Evolutionary conservation across 2,797 vertebrate genomes (phyloP).

Genomic region (Periparus ater): DNA sequence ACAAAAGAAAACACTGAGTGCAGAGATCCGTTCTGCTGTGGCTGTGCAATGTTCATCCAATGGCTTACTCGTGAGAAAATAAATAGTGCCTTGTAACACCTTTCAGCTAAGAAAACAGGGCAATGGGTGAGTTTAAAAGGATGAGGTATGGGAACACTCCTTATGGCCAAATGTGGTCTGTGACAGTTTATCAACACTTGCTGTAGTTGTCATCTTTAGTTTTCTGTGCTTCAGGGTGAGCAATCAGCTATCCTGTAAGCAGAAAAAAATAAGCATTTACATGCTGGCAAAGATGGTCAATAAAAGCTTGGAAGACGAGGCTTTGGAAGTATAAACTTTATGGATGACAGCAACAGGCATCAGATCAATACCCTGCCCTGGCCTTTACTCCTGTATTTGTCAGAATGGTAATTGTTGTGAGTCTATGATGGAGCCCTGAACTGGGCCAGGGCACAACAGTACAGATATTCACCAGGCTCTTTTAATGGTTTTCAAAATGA

Average conservation of each 20-base stretch:
- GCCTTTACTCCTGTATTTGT: not conserved
- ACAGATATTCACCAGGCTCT: not conserved
- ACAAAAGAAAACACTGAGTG: not conserved
- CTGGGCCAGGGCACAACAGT: not conserved
- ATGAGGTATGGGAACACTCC: constrained; percentile 19
- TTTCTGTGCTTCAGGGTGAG: constrained; percentile 12
- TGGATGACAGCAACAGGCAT: not conserved
- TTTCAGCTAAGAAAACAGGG: constrained; percentile 14
- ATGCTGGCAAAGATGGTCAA: not conserved
- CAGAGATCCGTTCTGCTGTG: not conserved
- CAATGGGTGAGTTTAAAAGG: not conserved
- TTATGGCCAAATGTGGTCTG: not conserved
- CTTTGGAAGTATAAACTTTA: not conserved
- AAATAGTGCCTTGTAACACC: constrained; percentile 64
- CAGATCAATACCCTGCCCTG: not conserved
- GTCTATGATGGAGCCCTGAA: not conserved
- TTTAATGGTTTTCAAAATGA: not conserved
- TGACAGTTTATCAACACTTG: not conserved
- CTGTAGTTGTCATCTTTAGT: not conserved
- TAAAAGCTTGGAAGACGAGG: not conserved
- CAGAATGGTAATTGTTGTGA: not conserved
- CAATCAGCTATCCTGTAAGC: constrained; percentile 76
- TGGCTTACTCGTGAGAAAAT: constrained; percentile 44
- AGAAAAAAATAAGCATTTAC: constrained; percentile 7
- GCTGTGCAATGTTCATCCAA: not conserved